Conservation (phyloP, 2,113 vertebrate species). For the Menidia beryllina region DNA sequence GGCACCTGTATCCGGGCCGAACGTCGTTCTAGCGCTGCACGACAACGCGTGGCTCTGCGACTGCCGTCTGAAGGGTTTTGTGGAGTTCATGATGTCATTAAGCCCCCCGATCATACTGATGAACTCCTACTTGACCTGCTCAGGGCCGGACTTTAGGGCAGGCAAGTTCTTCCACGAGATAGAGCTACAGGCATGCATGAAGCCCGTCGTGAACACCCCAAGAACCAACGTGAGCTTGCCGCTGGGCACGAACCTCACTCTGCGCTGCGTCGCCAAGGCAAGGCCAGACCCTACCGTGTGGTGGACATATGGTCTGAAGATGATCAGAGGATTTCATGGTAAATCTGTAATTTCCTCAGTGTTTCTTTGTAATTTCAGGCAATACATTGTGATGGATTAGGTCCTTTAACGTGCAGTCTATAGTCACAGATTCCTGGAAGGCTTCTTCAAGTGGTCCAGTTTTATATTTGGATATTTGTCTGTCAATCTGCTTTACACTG, state of each 20-base stretch:
- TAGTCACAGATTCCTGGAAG: conserved; percentile 35
- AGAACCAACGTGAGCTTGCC: conserved; percentile 83
- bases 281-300: conserved; percentile 85
- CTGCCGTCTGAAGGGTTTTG: conserved; percentile 89
- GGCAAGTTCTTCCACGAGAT: conserved; percentile 89
- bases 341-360: conserved; percentile 67
- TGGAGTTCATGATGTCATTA: conserved; percentile 86
- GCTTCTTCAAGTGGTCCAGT: conserved; percentile 22
- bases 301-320: conserved; percentile 91
- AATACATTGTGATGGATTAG: conserved; percentile 55
- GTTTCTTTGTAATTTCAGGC: conserved; percentile 19
- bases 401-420: conserved; percentile 56
- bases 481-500: conserved; percentile 27
- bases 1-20: conserved; percentile 59
- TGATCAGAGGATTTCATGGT: conserved; percentile 91
- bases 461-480: conserved; percentile 52
- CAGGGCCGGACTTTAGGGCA: conserved; percentile 82
- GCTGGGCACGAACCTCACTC: conserved; percentile 83
- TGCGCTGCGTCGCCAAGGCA: conserved; percentile 86
- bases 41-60: conserved; percentile 93
- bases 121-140: conserved; percentile 92
- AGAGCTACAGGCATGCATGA: conserved; percentile 86
- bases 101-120: conserved; percentile 89
- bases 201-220: conserved; percentile 81
- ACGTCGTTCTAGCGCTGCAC: conserved; percentile 86